phyloP scores from a whole-genome alignment of 1,140 invertebrate genomes.

The Sitobion miscanthi region DNA sequence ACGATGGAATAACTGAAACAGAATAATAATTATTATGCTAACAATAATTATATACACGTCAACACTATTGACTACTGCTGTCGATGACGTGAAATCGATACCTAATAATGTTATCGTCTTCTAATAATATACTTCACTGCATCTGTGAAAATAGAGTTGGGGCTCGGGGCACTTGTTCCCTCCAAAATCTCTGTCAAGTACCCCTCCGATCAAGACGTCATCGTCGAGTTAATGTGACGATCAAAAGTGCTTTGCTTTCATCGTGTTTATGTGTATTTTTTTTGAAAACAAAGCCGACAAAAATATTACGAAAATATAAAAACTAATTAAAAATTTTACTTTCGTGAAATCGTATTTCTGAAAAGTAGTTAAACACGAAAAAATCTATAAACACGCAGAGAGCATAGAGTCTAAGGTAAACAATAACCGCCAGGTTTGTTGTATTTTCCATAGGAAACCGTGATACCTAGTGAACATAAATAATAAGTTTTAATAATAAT shows the following conservation, averaged over 20 bases:
- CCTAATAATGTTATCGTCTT: not conserved
- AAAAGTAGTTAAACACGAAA: not conserved
- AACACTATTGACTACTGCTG: not conserved
- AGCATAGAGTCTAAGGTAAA: too few relatives aligned
- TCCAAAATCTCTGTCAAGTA: not conserved
- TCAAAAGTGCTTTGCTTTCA: not conserved
- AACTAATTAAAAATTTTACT: not conserved
- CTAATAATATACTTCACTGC: not conserved
- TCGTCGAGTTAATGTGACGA: not conserved
- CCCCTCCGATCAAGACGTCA: not conserved
- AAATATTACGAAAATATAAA: too few relatives aligned
- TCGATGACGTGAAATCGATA: not conserved
- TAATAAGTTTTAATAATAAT: not conserved
- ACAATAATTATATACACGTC: not conserved
- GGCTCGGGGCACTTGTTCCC: not conserved
- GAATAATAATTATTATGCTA: not conserved
- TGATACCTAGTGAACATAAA: not conserved
- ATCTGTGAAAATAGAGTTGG: not conserved
- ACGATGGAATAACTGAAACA: not conserved
- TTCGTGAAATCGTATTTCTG: not conserved
- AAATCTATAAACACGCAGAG: not conserved
- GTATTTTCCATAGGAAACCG: not conserved
- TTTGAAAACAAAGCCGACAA: not conserved
- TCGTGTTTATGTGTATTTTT: not conserved
- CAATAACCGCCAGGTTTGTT: too few relatives aligned